Percentiles rank a stretch among this genome's conserved stretches.
These are phyloP conservation scores for Sylvia atricapilla DNA, from an alignment of 2,113 vertebrate species.

Conservation along the genomic window DNA sequence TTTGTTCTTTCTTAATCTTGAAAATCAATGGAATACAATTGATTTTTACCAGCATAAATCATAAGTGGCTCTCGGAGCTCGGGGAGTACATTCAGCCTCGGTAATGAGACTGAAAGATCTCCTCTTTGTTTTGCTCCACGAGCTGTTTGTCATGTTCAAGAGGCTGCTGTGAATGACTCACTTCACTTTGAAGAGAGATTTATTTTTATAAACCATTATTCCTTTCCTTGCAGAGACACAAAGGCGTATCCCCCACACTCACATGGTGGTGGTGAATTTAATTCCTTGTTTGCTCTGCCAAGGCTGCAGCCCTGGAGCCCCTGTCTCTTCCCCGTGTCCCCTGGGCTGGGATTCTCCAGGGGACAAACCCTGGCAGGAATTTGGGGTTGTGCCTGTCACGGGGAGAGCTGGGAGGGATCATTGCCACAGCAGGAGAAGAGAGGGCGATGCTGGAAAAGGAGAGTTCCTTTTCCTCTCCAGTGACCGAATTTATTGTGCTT, in stretches of 20 bases:
- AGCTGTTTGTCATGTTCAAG: slow-evolving; percentile 30
- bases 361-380: not conserved
- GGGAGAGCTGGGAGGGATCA: not conserved
- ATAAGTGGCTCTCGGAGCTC: not conserved
- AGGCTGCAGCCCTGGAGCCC: no score
- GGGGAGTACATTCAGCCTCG: not conserved
- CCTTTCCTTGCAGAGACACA: not conserved
- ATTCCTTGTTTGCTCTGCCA: accelerated
- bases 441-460: accelerated
- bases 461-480: no score
- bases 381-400: accelerated
- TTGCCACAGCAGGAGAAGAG: not conserved
- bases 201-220: slow-evolving; percentile 17
- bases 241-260: not conserved
- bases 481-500: not conserved
- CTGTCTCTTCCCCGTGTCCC: accelerated
- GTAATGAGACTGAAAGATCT: slow-evolving; percentile 3
- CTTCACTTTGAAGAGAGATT: slow-evolving; percentile 33
- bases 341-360: not conserved
- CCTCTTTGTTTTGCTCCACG: slow-evolving; percentile 5
- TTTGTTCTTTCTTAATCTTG: not conserved
- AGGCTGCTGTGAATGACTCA: slow-evolving; percentile 32
- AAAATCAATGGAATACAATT: slow-evolving; percentile 6
- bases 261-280: accelerated
- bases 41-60: slow-evolving; percentile 42